Evolutionary conservation across 1,140 invertebrate genomes (phyloP).

Genomic region (Euura saliciscinereae): DNA sequence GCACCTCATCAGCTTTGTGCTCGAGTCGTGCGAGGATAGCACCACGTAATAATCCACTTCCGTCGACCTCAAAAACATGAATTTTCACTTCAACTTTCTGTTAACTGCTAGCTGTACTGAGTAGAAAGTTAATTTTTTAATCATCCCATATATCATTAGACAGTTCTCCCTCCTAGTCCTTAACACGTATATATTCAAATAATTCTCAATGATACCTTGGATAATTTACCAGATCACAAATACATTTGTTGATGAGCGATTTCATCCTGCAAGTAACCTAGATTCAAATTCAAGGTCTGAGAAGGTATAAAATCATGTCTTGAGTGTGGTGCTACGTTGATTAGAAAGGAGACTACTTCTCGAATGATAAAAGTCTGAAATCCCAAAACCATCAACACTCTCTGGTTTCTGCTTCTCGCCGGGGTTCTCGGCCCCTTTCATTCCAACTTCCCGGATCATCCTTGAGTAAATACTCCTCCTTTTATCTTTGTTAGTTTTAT

Average conservation of each 20-base stretch:
- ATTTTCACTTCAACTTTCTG: conserved; percentile 59
- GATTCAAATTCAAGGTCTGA: too few relatives aligned
- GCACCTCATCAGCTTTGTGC: conserved; percentile 59
- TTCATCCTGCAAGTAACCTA: too few relatives aligned
- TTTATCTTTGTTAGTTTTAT: conserved; percentile 53
- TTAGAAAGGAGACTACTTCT: background rate
- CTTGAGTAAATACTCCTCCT: conserved; percentile 29
- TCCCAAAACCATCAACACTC: background rate
- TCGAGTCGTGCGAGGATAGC: conserved; percentile 20
- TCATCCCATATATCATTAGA: conserved; percentile 35
- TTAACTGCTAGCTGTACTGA: conserved; percentile 48
- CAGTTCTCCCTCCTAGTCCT: background rate
- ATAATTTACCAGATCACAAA: background rate
- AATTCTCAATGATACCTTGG: background rate
- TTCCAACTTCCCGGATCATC: conserved; percentile 38
- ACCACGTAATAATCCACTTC: conserved; percentile 44
- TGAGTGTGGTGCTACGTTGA: too few relatives aligned
- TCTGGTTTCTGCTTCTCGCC: background rate
- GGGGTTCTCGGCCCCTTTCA: conserved; percentile 25
- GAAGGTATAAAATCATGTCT: too few relatives aligned
- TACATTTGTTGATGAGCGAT: background rate
- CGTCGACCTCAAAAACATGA: conserved; percentile 56
- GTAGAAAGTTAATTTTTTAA: conserved; percentile 57
- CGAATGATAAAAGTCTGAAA: background rate
- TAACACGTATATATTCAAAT: background rate